phyloP scores from a whole-genome alignment of 1,140 invertebrate species.

The Drosophila insularis region DNA sequence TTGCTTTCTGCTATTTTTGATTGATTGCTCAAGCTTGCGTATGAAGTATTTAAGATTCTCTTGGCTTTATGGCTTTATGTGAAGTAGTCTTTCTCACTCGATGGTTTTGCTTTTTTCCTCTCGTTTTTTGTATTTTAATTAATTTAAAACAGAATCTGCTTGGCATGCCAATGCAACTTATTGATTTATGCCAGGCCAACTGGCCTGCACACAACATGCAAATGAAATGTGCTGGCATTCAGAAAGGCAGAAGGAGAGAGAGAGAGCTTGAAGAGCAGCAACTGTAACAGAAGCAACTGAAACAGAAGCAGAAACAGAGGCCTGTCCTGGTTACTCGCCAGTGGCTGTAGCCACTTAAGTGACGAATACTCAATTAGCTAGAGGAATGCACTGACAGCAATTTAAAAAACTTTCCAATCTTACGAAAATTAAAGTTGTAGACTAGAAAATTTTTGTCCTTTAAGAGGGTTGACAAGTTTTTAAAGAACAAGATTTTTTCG shows the following conservation, averaged over 20 bases:
- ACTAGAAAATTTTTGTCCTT: neutral
- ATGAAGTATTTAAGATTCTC: conserved; percentile 1
- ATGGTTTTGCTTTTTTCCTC: neutral
- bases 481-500: no score
- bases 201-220: conserved; percentile 39
- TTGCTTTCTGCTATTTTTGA: conserved; percentile 36
- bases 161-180: conserved; percentile 58
- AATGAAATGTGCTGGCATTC: conserved; percentile 30
- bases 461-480: no score
- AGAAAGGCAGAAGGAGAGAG: neutral
- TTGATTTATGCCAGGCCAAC: conserved; percentile 65
- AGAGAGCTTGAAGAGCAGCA: conserved; percentile 34
- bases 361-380: conserved; percentile 76
- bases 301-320: neutral
- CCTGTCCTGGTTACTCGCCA: conserved; percentile 9
- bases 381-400: conserved; percentile 6
- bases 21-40: conserved; percentile 16
- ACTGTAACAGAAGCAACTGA: conserved; percentile 6
- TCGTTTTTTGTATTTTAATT: conserved; percentile 51
- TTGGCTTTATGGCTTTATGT: conserved; percentile 7
- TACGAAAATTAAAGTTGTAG: neutral
- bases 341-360: conserved; percentile 63
- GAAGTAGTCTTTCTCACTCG: neutral
- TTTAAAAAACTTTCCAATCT: neutral
- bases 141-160: conserved; percentile 54